Evolutionary conservation across 2,888 invertebrate species (phyloP).

Genomic region (Sinelater perroti): DNA sequence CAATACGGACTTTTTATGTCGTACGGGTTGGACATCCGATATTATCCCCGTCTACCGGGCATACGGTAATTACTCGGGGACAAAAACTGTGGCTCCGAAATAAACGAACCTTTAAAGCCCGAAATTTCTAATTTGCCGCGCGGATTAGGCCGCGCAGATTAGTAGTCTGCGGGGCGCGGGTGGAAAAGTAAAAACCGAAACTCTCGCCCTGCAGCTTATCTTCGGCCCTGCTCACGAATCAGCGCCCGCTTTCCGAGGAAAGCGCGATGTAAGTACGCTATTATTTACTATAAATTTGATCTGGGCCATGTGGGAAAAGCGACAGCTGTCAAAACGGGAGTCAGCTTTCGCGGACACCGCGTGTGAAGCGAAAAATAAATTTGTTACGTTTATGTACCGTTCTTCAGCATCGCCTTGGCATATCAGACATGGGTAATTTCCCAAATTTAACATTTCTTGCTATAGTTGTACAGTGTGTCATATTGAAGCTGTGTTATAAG

Average conservation of each 20-base stretch:
- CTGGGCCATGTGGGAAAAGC: constrained; percentile 43
- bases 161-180: no score
- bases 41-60: constrained; percentile 26
- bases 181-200: neutral
- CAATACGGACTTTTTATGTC: constrained; percentile 18
- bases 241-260: neutral
- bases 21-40: constrained; percentile 21
- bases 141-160: constrained; percentile 20
- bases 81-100: constrained; percentile 20
- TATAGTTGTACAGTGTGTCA: no score
- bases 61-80: constrained; percentile 26
- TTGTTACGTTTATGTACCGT: constrained; percentile 44
- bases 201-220: neutral
- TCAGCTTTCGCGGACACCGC: constrained; percentile 49
- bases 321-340: constrained; percentile 53
- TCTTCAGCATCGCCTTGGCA: no score
- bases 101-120: constrained; percentile 29
- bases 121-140: constrained; percentile 21
- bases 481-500: no score
- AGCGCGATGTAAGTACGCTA: constrained; percentile 18
- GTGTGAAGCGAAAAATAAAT: constrained; percentile 52
- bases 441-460: no score
- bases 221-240: neutral
- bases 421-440: no score
- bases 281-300: constrained; percentile 26